Percentiles rank a stretch among this genome's conserved stretches.
Conservation (phyloP, 2,888 invertebrate genomes). For the Nymphalis polychloros region DNA sequence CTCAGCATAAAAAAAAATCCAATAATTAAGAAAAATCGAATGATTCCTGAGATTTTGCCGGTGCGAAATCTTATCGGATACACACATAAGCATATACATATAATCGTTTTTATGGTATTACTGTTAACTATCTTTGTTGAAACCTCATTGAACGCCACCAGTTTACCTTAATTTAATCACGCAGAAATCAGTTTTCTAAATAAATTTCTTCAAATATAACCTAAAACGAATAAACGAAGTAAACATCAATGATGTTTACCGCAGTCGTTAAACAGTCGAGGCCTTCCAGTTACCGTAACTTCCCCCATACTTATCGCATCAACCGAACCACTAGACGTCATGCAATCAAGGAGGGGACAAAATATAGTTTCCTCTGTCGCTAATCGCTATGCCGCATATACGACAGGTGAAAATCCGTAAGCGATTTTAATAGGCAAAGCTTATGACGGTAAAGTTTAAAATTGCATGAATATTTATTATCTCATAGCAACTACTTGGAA, state of each 20-base stretch:
- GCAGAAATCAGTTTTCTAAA: too few species aligned
- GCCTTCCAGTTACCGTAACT: constrained; percentile 21
- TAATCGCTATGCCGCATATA: constrained; percentile 15
- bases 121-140: too few species aligned
- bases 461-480: constrained; percentile 11
- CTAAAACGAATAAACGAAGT: constrained; percentile 7
- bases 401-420: background rate
- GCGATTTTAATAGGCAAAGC: constrained; percentile 11
- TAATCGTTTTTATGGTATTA: too few species aligned
- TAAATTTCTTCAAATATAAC: background rate
- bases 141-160: too few species aligned
- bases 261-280: constrained; percentile 12
- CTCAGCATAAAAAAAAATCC: too few species aligned
- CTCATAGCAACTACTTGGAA: constrained; percentile 1
- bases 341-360: constrained; percentile 55
- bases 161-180: too few species aligned
- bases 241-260: constrained; percentile 12
- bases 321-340: constrained; percentile 61
- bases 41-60: too few species aligned
- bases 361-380: constrained; percentile 42
- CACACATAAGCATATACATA: too few species aligned
- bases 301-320: constrained; percentile 47
- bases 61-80: too few species aligned
- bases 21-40: too few species aligned
- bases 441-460: constrained; percentile 1